Conservation (phyloP, 2,888 invertebrate species). For the Helleia helle region DNA sequence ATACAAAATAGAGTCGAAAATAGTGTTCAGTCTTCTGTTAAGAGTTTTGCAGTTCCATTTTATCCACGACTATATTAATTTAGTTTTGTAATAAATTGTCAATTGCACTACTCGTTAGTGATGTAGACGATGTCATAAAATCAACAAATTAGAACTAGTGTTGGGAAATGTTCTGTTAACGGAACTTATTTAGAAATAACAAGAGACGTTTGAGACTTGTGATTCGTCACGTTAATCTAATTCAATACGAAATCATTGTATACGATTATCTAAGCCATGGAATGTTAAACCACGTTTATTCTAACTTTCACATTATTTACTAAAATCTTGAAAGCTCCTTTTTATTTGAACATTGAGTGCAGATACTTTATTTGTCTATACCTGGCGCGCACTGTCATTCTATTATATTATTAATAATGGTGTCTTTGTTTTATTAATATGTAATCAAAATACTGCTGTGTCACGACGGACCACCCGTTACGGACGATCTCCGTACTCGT, state of each 20-base stretch:
- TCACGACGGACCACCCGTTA: slow-evolving; percentile 31
- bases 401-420: slow-evolving; percentile 25
- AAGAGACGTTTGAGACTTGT: slow-evolving; percentile 31
- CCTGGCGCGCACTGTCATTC: slow-evolving; percentile 64
- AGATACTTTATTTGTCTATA: slow-evolving; percentile 67
- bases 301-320: slow-evolving; percentile 65
- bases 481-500: slow-evolving; percentile 20
- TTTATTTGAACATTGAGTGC: slow-evolving; percentile 74
- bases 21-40: slow-evolving; percentile 70
- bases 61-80: slow-evolving; percentile 30
- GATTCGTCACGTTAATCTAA: slow-evolving; percentile 23
- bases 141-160: slow-evolving; percentile 7
- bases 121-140: slow-evolving; percentile 2
- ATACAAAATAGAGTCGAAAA: slow-evolving; percentile 70
- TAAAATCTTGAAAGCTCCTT: slow-evolving; percentile 72
- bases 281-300: slow-evolving; percentile 58
- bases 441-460: slow-evolving; percentile 28
- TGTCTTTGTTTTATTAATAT: slow-evolving; percentile 27
- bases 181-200: slow-evolving; percentile 12
- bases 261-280: slow-evolving; percentile 72
- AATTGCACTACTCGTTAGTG: slow-evolving; percentile 16
- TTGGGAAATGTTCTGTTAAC: slow-evolving; percentile 3
- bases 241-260: slow-evolving; percentile 57
- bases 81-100: slow-evolving; percentile 16
- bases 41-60: slow-evolving; percentile 40